These are phyloP conservation scores for Monodelphis domestica DNA, from an alignment of 2,797 vertebrate species.

Conservation along the genomic window DNA sequence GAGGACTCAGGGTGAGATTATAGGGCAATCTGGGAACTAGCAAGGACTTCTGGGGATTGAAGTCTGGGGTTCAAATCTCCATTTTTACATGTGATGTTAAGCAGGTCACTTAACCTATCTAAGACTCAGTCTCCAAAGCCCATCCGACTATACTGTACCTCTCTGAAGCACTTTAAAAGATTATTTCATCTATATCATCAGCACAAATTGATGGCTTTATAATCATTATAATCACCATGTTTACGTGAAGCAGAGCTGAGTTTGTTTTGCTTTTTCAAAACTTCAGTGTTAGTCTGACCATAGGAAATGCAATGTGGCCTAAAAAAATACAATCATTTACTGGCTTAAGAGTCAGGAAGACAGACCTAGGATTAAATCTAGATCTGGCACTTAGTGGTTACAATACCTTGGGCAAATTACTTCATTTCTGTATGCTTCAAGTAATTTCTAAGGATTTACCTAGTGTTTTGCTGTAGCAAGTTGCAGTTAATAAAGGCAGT, in stretches of 20 bases:
- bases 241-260: not conserved
- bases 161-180: not conserved
- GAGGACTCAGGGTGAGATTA: too few relatives aligned
- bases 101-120: not conserved
- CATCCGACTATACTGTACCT: not conserved
- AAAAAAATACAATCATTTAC: not conserved
- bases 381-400: not conserved
- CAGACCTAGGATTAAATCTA: not conserved
- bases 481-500: not conserved
- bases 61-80: too few relatives aligned
- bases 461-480: not conserved
- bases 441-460: not conserved
- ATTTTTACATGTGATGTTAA: not conserved
- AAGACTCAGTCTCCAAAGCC: not conserved
- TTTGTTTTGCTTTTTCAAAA: not conserved
- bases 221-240: not conserved
- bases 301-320: not conserved
- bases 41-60: too few relatives aligned
- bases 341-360: not conserved
- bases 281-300: not conserved
- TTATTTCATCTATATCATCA: not conserved
- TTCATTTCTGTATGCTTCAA: not conserved
- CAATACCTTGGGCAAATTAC: not conserved
- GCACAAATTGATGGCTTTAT: not conserved
- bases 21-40: too few relatives aligned